phyloP scores from a whole-genome alignment of 2,888 invertebrate genomes.

The Polyommatus icarus region DNA sequence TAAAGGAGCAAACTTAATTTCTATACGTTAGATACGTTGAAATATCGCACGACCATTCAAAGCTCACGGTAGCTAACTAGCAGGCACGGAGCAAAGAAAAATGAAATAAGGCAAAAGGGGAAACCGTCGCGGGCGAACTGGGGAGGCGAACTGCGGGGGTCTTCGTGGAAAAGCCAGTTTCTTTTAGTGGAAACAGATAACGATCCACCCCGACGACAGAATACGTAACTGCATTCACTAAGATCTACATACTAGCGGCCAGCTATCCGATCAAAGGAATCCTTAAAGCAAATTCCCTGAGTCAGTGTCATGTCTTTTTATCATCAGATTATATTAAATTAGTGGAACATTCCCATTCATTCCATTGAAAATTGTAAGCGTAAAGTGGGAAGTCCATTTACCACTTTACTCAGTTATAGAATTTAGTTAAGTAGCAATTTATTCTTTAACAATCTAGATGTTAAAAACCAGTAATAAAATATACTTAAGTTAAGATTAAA shows the following conservation, averaged over 20 bases:
- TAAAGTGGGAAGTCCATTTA: background rate
- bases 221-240: slow-evolving; percentile 76
- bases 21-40: slow-evolving; percentile 51
- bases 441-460: no score
- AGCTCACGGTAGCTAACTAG: slow-evolving; percentile 72
- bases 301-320: slow-evolving; percentile 44
- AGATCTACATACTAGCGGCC: slow-evolving; percentile 64
- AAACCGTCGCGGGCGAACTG: slow-evolving; percentile 61
- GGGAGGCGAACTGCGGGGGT: slow-evolving; percentile 63
- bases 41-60: slow-evolving; percentile 58
- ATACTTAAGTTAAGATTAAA: no score
- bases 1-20: slow-evolving; percentile 32
- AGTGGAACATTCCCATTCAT: background rate
- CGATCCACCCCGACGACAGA: slow-evolving; percentile 78
- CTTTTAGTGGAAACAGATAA: slow-evolving; percentile 80
- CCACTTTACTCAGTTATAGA: background rate
- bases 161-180: slow-evolving; percentile 77
- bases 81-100: slow-evolving; percentile 77
- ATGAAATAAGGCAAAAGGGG: slow-evolving; percentile 77
- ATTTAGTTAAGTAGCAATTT: no score
- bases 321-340: slow-evolving; percentile 31
- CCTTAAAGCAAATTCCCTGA: slow-evolving; percentile 47
- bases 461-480: no score
- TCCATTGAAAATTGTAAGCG: background rate
- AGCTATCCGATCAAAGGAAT: slow-evolving; percentile 64